A percentile compares a stretch with the other conserved stretches of the same genome.
Evolutionary conservation across 2,888 invertebrate genomes (phyloP).

Genomic region (Meganola albula): DNA sequence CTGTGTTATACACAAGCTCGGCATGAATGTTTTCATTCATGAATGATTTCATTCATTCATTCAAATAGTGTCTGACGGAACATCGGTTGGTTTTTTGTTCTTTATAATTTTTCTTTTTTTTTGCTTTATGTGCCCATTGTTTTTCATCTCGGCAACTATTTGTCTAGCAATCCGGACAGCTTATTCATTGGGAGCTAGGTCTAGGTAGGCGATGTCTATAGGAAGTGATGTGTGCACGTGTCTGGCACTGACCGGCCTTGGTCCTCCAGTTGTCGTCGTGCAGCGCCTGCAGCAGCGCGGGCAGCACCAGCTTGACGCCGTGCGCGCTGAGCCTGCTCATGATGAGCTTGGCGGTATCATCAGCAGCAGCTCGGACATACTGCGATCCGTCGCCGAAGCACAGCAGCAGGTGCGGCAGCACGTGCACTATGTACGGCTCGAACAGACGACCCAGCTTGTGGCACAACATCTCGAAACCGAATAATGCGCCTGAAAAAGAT

Average conservation of each 20-base stretch:
- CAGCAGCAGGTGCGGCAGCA: conserved; percentile 94
- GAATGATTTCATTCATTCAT: no score
- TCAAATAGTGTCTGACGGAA: no score
- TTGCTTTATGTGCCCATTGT: no score
- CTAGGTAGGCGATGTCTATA: no score
- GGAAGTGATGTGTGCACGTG: no score
- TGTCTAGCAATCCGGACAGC: no score
- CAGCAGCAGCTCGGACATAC: conserved; percentile 96
- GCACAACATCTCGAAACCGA: conserved; percentile 98
- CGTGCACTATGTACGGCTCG: conserved; percentile 99
- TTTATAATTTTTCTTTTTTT: no score
- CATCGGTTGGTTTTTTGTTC: no score
- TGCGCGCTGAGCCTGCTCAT: conserved; percentile 97
- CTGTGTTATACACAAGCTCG: no score
- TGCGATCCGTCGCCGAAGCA: conserved; percentile 98
- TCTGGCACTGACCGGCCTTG: conserved; percentile 84
- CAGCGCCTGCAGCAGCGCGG: conserved; percentile 93
- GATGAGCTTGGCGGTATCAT: conserved; percentile 96
- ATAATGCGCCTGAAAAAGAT: conserved; percentile 86
- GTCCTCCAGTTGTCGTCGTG: conserved; percentile 99
- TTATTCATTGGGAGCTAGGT: no score
- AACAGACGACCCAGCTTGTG: conserved; percentile 96
- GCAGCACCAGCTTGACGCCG: conserved; percentile 97
- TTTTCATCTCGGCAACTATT: no score
- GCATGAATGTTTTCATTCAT: no score